A percentile compares a stretch with the other conserved stretches of the same genome.
Conservation (phyloP, 2,888 invertebrate genomes). For the Limnephilus marmoratus region DNA sequence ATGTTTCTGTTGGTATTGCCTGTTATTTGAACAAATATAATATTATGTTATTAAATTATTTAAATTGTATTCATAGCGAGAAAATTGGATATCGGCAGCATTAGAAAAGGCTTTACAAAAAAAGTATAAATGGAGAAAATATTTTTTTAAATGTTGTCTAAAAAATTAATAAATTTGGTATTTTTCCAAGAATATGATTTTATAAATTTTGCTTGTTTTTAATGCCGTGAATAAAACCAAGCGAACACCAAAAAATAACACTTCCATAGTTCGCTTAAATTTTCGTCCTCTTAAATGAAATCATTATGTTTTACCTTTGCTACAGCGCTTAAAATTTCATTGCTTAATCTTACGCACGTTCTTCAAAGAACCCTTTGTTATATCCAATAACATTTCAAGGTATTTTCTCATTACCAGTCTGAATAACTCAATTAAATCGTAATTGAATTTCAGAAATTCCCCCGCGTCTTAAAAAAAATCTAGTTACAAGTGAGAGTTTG, state of each 20-base stretch:
- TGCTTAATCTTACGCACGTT: constrained; percentile 8
- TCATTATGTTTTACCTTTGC: neutral
- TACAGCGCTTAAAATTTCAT: neutral
- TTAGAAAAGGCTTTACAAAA: no score
- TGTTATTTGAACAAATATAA: no score
- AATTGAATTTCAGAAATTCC: neutral
- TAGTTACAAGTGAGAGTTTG: no score
- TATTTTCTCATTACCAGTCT: neutral
- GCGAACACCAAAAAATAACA: neutral
- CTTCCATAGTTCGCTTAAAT: neutral
- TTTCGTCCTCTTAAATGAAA: neutral
- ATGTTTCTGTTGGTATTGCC: no score
- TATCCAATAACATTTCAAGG: constrained; percentile 9
- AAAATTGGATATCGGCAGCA: no score
- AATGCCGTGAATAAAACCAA: neutral
- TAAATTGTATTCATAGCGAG: no score
- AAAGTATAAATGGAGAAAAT: no score
- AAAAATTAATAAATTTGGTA: no score
- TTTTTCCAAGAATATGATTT: no score
- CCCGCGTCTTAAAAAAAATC: neutral
- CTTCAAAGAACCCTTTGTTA: neutral
- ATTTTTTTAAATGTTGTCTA: no score
- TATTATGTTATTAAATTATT: no score
- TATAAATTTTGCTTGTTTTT: no score
- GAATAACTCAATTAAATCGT: neutral